Conservation (phyloP, 2,113 vertebrate genomes). For the Sturnira hondurensis region DNA sequence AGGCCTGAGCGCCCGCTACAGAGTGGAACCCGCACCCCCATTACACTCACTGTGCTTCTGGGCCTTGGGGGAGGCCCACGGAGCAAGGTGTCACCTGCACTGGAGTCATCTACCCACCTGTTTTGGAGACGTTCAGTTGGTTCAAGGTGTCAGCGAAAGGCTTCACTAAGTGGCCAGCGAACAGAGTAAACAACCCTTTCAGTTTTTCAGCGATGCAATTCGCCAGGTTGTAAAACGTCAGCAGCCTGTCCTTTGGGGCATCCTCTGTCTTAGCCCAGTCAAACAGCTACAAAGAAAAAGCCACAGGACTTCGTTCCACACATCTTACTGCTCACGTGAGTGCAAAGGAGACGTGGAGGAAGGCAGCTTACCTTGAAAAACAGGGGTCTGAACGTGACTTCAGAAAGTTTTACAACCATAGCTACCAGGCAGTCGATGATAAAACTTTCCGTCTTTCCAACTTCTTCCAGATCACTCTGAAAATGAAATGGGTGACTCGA, state of each 20-base stretch:
- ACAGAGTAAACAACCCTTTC: constrained; percentile 94
- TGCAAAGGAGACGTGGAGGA: background rate
- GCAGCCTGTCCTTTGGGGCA: constrained; percentile 83
- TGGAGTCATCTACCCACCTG: constrained; percentile 79
- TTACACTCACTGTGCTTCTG: background rate
- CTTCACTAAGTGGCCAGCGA: constrained; percentile 94
- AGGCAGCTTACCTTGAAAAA: constrained; percentile 92
- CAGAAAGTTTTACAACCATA: constrained; percentile 97
- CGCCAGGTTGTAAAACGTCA: constrained; percentile 91
- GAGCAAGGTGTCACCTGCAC: background rate
- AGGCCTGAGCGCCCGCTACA: background rate
- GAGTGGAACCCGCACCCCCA: background rate
- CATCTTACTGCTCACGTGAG: too few relatives aligned
- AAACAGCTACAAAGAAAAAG: constrained; percentile 84
- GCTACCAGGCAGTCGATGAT: constrained; percentile 90
- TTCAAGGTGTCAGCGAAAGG: constrained; percentile 88
- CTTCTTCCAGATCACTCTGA: constrained; percentile 87
- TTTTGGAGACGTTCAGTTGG: constrained; percentile 83
- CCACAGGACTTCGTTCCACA: background rate
- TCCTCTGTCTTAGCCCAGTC: constrained; percentile 92
- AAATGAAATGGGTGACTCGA: constrained; percentile 38
- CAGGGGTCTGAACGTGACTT: constrained; percentile 94
- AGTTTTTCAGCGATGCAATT: constrained; percentile 88
- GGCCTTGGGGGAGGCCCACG: background rate
- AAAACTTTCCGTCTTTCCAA: constrained; percentile 83